These are phyloP conservation scores for Tethea ocularis DNA, from an alignment of 2,888 invertebrate genomes.

Conservation along the genomic window DNA sequence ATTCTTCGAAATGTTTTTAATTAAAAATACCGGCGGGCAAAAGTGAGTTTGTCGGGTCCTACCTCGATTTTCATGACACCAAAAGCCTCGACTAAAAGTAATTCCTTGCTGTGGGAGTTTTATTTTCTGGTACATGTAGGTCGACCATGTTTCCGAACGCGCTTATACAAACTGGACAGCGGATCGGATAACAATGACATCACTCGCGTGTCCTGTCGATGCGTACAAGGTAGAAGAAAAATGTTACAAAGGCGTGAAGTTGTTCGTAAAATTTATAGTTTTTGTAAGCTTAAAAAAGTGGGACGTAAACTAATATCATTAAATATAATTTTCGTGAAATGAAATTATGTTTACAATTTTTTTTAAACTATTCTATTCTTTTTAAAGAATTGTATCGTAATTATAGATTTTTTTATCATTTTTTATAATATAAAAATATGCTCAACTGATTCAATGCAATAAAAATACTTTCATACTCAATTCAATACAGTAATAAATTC, in stretches of 20 bases:
- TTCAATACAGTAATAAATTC: too few species aligned
- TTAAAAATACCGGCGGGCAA: conserved; percentile 52
- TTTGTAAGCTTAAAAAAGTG: too few species aligned
- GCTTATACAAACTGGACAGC: conserved; percentile 12
- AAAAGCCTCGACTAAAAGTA: conserved; percentile 49
- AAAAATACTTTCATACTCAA: too few species aligned
- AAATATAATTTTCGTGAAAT: too few species aligned
- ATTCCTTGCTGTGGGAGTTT: conserved; percentile 41
- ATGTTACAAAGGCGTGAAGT: conserved; percentile 1
- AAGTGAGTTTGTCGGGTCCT: conserved; percentile 43
- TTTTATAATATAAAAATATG: too few species aligned
- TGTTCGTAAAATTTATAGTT: neutral
- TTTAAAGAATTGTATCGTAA: too few species aligned
- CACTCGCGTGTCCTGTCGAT: conserved; percentile 17
- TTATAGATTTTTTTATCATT: too few species aligned
- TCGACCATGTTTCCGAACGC: conserved; percentile 27
- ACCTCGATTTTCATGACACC: conserved; percentile 51
- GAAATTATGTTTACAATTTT: too few species aligned
- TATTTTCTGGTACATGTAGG: conserved; percentile 41
- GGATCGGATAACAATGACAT: conserved; percentile 28
- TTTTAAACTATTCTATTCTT: too few species aligned
- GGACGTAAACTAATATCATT: too few species aligned
- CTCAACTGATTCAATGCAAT: too few species aligned
- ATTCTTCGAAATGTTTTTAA: conserved; percentile 50
- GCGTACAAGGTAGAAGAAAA: conserved; percentile 11